phyloP scores from a whole-genome alignment of 30 jellyfish, hydroid and myxozoan species.

The Cassiopea xamachana region DNA sequence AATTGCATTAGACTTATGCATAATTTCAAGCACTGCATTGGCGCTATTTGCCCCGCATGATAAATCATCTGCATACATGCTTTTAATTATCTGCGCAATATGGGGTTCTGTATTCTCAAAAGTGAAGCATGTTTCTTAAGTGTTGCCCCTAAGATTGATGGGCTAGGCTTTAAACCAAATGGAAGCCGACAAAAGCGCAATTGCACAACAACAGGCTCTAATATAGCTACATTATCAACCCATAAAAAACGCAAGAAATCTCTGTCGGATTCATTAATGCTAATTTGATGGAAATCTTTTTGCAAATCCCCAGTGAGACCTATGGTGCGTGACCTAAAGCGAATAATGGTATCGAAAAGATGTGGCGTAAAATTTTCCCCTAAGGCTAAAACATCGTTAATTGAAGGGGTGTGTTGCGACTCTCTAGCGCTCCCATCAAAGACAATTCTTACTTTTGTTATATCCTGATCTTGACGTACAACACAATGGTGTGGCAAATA shows the following conservation, averaged over 20 bases:
- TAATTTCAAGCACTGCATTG: neutral
- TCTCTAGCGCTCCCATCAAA: conserved; percentile 21
- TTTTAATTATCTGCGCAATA: no score
- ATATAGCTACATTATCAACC: no score
- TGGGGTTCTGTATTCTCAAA: no score
- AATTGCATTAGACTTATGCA: neutral
- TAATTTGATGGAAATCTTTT: neutral
- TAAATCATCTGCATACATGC: no score
- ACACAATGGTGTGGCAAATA: conserved; percentile 22
- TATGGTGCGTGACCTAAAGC: neutral
- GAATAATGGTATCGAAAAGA: conserved; percentile 14
- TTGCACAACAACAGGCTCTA: no score
- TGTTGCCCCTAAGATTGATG: neutral
- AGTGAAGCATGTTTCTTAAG: neutral
- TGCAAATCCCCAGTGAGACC: neutral
- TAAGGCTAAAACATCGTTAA: conserved; percentile 18
- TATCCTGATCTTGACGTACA: conserved; percentile 12
- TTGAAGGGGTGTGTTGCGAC: neutral
- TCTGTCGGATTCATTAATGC: conserved; percentile 6
- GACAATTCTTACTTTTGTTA: conserved; percentile 36
- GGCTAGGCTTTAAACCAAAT: neutral
- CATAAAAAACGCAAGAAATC: no score
- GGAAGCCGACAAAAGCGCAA: neutral
- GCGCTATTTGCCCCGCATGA: neutral
- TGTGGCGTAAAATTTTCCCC: conserved; percentile 24